Base-by-base conservation (phyloP, 2,113 vertebrate species). In the Onychostoma macrolepis region DNA sequence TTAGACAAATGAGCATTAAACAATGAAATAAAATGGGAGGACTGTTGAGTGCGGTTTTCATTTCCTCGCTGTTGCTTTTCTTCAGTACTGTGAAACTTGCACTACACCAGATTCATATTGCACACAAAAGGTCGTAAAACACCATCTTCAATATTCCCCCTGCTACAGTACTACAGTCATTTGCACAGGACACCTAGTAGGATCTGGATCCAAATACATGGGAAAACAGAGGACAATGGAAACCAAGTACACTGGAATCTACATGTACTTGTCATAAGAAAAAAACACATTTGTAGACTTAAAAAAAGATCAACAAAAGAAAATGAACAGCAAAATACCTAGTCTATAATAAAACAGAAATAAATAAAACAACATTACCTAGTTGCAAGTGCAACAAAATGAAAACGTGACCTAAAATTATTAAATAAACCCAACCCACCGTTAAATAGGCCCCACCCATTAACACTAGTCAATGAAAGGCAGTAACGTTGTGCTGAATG, bases 41-140 rank as follows among this genome's bases (percentile, higher is more conserved):
- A 82, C 80, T 65, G 26, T 41, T 33, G 85, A 71, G 61, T 80
- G 63, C 26, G 19, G 78, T 43, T 56, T 83, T 80, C 48, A 26
- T 76, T 77, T 61, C 69, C 28, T 30, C 61, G 36, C 61, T 2
- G 45, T 87, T n/a, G 53, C 61, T 75, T 50, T 26, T 30, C 71
- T 61, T 72, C 71, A 77, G 50, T 85, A 81, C 56, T 82, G 69
- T 24, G 21, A 61, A 50, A 85, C 65, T 41, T 85, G 45, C 38
- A 82, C 69, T 63, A 89, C 69, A 56, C 82, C 80, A 78, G 83
- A 87, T 80, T 84, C 38, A 87, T 89, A 89, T 89, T 89, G 88
- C 88, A 89, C 88, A 85, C 69, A 84, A 41, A 43, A 86, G 24
- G 63, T 89, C 56, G 17, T 85, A 48, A 58, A 77, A 58, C 36